A percentile compares a stretch with the other conserved stretches of the same genome.
phyloP scores from a whole-genome alignment of 2,888 invertebrate species.

The Leistus spinibarbis region DNA sequence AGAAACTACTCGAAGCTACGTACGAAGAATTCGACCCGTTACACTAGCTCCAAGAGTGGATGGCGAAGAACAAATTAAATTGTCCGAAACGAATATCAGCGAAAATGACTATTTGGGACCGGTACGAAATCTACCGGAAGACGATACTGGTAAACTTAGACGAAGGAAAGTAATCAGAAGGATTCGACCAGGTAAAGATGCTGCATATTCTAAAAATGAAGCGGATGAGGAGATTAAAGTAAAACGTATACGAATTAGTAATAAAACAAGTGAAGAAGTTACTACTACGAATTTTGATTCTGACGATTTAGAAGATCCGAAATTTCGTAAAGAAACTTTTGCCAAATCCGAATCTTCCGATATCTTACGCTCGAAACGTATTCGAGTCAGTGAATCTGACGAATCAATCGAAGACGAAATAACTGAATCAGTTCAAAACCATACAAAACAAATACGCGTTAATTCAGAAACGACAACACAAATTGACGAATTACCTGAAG shows the following conservation, averaged over 20 bases:
- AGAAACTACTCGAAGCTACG: constrained; percentile 21
- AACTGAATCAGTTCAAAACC: neutral
- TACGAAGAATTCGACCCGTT: constrained; percentile 24
- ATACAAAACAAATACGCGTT: neutral
- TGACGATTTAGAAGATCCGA: neutral
- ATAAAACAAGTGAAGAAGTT: constrained; percentile 14
- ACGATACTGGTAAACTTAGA: constrained; percentile 20
- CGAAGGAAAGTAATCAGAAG: constrained; percentile 36
- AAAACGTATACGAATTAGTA: constrained; percentile 1
- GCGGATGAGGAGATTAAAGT: neutral
- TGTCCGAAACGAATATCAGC: constrained; percentile 56
- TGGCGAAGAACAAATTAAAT: constrained; percentile 56
- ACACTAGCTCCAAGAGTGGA: constrained; percentile 38
- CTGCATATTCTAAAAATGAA: constrained; percentile 11
- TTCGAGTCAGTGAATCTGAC: neutral
- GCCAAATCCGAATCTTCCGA: constrained; percentile 29
- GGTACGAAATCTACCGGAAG: constrained; percentile 33
- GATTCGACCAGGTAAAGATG: constrained; percentile 32
- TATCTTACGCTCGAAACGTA: constrained; percentile 23
- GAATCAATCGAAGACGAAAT: neutral
- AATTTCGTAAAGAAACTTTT: constrained; percentile 9
- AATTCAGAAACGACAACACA: neutral
- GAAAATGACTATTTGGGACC: constrained; percentile 53
- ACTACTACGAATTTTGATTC: neutral
- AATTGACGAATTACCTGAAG: neutral